Conservation (phyloP, 2,888 invertebrate genomes). For the Hartigia nigra region DNA sequence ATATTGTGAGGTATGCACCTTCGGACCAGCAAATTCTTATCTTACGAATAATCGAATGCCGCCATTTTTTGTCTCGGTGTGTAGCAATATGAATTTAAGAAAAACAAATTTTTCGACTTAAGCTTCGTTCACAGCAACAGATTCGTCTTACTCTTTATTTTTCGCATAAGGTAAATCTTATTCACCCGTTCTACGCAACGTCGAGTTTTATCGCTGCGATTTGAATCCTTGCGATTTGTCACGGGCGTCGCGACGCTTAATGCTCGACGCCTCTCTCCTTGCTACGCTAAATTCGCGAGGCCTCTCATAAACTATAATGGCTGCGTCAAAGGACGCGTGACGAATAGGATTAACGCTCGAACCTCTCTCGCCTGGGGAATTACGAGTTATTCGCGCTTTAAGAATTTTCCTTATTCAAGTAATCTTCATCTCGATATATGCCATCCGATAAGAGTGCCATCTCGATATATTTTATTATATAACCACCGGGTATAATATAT, state of each 20-base stretch:
- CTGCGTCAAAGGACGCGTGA: neutral
- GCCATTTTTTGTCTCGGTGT: neutral
- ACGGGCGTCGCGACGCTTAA: neutral
- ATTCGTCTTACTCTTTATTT: neutral
- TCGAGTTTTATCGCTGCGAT: neutral
- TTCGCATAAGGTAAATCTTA: neutral
- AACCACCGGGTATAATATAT: neutral
- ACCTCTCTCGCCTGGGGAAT: neutral
- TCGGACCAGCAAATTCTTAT: neutral
- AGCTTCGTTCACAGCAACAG: neutral
- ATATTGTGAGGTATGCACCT: neutral
- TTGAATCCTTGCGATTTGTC: neutral
- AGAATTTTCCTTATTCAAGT: neutral
- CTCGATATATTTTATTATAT: neutral
- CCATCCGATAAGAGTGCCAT: no score
- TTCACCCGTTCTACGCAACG: neutral
- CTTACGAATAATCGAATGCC: neutral
- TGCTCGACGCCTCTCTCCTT: neutral
- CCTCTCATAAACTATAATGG: neutral
- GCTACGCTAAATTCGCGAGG: neutral
- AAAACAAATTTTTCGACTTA: neutral
- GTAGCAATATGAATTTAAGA: neutral
- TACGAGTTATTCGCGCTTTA: neutral
- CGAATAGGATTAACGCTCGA: neutral
- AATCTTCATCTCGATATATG: no score